Conservation (phyloP, 2,888 invertebrate genomes). For the Diaperis boleti region DNA sequence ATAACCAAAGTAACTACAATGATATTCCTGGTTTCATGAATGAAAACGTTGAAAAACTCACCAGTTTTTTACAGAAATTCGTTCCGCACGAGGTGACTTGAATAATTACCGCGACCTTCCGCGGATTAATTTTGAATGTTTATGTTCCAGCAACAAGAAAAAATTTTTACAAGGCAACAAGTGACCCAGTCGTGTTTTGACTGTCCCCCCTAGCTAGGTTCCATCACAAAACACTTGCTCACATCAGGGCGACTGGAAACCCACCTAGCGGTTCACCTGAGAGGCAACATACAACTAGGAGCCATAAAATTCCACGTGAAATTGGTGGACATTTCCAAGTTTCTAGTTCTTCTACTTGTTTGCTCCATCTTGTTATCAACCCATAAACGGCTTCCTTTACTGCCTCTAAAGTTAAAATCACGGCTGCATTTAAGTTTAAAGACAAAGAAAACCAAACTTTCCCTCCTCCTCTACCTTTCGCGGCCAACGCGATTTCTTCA, state of each 20-base stretch:
- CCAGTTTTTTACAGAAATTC: constrained; percentile 9
- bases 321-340: no score
- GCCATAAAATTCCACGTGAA: no score
- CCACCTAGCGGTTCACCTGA: constrained; percentile 28
- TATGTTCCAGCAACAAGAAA: constrained; percentile 21
- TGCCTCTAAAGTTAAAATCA: neutral
- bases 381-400: neutral
- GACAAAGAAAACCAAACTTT: neutral
- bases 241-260: neutral
- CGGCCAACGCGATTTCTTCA: constrained; percentile 31
- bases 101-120: constrained; percentile 19
- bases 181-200: constrained; percentile 1
- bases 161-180: constrained; percentile 30
- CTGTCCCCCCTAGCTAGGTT: no score
- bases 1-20: no score
- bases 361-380: neutral
- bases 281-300: no score
- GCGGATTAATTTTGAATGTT: constrained; percentile 30
- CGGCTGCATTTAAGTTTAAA: neutral
- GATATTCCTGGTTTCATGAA: constrained; percentile 9
- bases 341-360: no score
- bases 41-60: constrained; percentile 17
- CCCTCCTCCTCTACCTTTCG: constrained; percentile 10
- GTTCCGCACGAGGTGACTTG: neutral
- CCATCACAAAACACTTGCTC: neutral